Evolutionary conservation across 2,113 vertebrate species (phyloP).

Genomic region (Origma solitaria): DNA sequence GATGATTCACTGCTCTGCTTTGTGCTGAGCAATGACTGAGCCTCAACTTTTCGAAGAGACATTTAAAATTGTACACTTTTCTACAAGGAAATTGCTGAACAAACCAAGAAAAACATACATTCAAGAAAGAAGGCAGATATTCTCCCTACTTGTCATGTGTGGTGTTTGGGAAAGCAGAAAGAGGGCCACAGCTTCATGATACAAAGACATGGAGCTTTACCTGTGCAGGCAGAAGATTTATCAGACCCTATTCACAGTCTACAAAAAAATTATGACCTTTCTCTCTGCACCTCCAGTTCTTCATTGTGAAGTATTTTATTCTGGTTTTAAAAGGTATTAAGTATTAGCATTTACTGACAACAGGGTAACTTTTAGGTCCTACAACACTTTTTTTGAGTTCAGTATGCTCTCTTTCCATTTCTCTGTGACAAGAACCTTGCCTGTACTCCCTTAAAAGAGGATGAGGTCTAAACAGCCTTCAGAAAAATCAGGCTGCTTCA

Average conservation of each 20-base stretch:
- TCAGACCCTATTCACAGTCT: neutral
- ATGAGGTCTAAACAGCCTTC: neutral
- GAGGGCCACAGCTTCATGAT: neutral
- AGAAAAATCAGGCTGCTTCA: neutral
- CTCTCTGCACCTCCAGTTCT: neutral
- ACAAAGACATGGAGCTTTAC: neutral
- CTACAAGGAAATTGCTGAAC: neutral
- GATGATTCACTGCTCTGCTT: neutral
- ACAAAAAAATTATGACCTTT: neutral
- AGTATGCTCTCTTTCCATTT: accelerated
- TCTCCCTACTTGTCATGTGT: neutral
- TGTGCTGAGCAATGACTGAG: neutral
- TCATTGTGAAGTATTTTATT: neutral
- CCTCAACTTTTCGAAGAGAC: neutral
- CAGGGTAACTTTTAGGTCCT: neutral
- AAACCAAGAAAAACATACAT: neutral
- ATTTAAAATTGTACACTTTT: neutral
- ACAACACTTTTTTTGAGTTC: neutral
- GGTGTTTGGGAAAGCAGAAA: neutral
- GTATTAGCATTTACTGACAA: neutral
- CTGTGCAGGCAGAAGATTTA: neutral
- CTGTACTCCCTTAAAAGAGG: accelerated
- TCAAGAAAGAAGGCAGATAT: neutral
- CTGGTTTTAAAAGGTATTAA: neutral
- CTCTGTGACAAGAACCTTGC: neutral